Evolutionary conservation across 2,113 vertebrate genomes (phyloP), one percentile per base, ranked within the genome.

Genomic region (Ahaetulla prasina): DNA sequence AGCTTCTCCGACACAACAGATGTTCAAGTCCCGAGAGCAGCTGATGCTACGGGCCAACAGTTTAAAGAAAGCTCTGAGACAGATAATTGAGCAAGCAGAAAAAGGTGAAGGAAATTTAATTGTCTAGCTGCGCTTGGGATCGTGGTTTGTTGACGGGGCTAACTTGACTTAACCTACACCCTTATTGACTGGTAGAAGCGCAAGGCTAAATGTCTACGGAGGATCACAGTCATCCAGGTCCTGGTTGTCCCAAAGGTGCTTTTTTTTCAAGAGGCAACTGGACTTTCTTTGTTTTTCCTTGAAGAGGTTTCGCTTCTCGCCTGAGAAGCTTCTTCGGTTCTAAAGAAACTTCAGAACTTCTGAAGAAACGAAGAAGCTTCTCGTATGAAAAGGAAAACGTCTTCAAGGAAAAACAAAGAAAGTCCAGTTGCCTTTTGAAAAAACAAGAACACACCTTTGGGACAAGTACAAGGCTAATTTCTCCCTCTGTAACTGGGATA

Each of bases 21-120:
- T 98, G 86, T 97, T 98, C 95, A 99, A 97, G 91, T 98, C 98
- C 2, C 97, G 97, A 60, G 98, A 99, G 93, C 98, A 99, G 95
- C 97, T 99, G 91, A 98, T 99, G 98, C 97, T 99, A 23, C 95
- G 99, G 52, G 99, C 99, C 89, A 99, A 99, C 97, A 99, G 99
- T 94, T 97, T 99, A 96, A 99, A 99, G 97, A 99, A 99, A 94
- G 99, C 99, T 0, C 98, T 99, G 90, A 97, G 99, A 87, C 98
- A 99, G 96, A 99, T 99, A 96, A 99, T 99, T 57, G 98, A 99
- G 94, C 99, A 99, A 96, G 98, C 98, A 1, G 98, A 98, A 97
- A 99, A 98, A 98, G 99, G 99, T 0, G 60, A 35, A 89, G 60
- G 92, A 49, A 2, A 0, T 85, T 43, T 86, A 89, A 25, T 86